Conservation (phyloP, 2,888 invertebrate genomes). For the Ophraella communa region DNA sequence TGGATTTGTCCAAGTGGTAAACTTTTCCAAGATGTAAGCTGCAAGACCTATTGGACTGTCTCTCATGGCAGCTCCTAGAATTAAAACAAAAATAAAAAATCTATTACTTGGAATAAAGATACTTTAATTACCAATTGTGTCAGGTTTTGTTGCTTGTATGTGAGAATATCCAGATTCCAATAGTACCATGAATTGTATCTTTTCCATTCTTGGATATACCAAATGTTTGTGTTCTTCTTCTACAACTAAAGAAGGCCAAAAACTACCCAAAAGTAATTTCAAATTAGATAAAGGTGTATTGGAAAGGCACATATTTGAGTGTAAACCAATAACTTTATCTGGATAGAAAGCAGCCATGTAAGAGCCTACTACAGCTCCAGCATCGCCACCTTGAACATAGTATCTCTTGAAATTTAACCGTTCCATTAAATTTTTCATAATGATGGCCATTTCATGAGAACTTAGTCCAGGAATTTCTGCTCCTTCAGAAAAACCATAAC, state of each 20-base stretch:
- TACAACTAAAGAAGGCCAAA: constrained; percentile 55
- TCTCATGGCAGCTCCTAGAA: constrained; percentile 69
- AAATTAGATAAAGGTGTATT: constrained; percentile 26
- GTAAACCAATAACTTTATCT: constrained; percentile 64
- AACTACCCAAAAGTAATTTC: constrained; percentile 34
- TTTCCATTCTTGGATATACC: constrained; percentile 63
- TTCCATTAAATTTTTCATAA: constrained; percentile 74
- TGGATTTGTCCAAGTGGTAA: constrained; percentile 75
- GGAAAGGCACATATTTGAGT: constrained; percentile 63
- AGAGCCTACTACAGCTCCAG: constrained; percentile 73
- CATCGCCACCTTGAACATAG: constrained; percentile 82
- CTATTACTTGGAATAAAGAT: not conserved
- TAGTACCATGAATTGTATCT: constrained; percentile 56
- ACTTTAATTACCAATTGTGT: constrained; percentile 80
- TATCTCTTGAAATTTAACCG: constrained; percentile 71
- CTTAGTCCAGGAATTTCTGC: constrained; percentile 70
- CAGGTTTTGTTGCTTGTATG: constrained; percentile 87
- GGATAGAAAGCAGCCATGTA: constrained; percentile 72
- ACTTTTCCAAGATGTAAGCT: constrained; percentile 90
- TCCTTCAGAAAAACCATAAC: constrained; percentile 57
- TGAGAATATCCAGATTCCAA: constrained; percentile 73
- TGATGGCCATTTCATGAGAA: constrained; percentile 63
- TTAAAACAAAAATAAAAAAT: not conserved
- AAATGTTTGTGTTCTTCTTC: constrained; percentile 60
- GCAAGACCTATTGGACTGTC: constrained; percentile 87